phyloP scores from a whole-genome alignment of 2,113 vertebrate genomes.

The Girardinichthys multiradiatus region DNA sequence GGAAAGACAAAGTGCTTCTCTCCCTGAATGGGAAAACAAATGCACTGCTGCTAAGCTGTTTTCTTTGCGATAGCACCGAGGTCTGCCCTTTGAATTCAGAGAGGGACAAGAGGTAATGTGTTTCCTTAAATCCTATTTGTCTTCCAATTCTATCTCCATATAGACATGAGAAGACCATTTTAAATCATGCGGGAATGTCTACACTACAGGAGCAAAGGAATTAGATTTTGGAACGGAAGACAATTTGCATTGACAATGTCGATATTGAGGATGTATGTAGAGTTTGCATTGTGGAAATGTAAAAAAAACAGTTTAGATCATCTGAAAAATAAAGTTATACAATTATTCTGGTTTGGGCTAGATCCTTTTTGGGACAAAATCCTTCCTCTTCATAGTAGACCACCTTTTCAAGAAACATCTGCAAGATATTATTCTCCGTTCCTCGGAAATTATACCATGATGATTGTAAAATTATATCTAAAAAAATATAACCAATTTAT shows the following conservation, averaged over 20 bases:
- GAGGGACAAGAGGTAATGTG: slow-evolving; percentile 79
- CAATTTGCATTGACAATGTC: slow-evolving; percentile 41
- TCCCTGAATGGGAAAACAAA: slow-evolving; percentile 81
- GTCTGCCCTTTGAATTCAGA: slow-evolving; percentile 80
- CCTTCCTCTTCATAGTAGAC: background rate
- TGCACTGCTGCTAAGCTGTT: slow-evolving; percentile 79
- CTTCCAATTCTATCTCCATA: slow-evolving; percentile 77
- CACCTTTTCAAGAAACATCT: background rate
- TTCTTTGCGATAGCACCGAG: slow-evolving; percentile 82
- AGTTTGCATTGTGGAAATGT: slow-evolving; percentile 38
- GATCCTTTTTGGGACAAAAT: no score
- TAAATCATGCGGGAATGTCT: slow-evolving; percentile 68
- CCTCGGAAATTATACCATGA: background rate
- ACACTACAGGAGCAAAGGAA: slow-evolving; percentile 34
- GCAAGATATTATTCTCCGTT: background rate
- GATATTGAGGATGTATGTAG: slow-evolving; percentile 23
- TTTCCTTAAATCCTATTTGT: slow-evolving; percentile 79
- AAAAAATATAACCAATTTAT: background rate
- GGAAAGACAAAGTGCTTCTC: slow-evolving; percentile 96
- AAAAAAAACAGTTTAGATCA: slow-evolving; percentile 19
- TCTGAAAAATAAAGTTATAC: background rate
- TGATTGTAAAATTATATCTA: background rate
- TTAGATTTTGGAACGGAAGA: slow-evolving; percentile 33
- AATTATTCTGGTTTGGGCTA: background rate
- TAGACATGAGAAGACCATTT: slow-evolving; percentile 70